Evolutionary conservation across 2,797 vertebrate genomes (phyloP).

Genomic region (Microchirus variegatus): DNA sequence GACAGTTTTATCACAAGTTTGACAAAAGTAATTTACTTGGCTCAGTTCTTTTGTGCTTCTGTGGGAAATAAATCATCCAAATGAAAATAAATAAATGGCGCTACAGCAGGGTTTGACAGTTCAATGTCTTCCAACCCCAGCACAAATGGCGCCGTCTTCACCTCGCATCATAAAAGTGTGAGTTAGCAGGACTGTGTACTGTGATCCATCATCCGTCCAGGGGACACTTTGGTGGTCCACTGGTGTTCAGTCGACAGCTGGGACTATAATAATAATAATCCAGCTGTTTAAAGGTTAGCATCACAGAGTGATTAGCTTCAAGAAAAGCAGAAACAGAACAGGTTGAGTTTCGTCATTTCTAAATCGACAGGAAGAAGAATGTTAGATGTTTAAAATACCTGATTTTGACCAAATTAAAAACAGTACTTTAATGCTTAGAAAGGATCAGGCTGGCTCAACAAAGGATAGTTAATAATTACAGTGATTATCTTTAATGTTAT

Average conservation of each 20-base stretch:
- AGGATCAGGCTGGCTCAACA: too few relatives aligned
- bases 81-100: constrained; percentile 73
- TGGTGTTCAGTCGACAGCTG: constrained; percentile 57
- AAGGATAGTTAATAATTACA: too few relatives aligned
- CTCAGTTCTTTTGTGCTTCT: constrained; percentile 65
- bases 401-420: too few relatives aligned
- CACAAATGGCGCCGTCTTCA: constrained; percentile 40
- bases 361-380: too few relatives aligned
- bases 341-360: background rate
- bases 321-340: constrained; percentile 8
- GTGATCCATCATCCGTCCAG: constrained; percentile 60
- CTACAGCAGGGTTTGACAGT: constrained; percentile 62
- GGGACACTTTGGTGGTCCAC: constrained; percentile 59
- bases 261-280: constrained; percentile 47
- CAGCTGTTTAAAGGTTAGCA: constrained; percentile 56
- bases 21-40: constrained; percentile 79
- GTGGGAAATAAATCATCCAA: constrained; percentile 73
- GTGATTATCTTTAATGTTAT: too few relatives aligned
- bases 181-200: constrained; percentile 30
- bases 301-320: constrained; percentile 26
- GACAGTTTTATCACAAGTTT: constrained; percentile 80
- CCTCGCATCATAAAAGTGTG: constrained; percentile 54
- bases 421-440: too few relatives aligned
- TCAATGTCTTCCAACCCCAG: constrained; percentile 56
- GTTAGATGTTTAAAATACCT: too few relatives aligned